Evolutionary conservation across 2,797 vertebrate genomes (phyloP), one percentile per base, ranked within the genome.

Genomic region (Paramormyrops hopkinsi): DNA sequence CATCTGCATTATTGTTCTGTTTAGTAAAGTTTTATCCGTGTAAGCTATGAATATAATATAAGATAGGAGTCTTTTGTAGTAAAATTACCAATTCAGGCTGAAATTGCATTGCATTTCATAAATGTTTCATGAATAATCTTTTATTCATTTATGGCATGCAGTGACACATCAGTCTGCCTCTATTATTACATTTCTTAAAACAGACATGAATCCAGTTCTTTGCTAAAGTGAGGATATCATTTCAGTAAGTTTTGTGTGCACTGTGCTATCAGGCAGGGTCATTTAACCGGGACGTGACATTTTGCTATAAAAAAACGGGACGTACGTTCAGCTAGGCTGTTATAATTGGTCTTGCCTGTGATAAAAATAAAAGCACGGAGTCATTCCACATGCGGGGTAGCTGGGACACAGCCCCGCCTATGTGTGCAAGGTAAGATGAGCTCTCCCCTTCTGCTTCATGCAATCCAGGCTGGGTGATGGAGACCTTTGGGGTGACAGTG

Each of bases 101-200:
- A 86, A 86, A 86, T 53, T 86, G 22, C 83, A 86, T 86, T 86
- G 83, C 22, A 29, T 53, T 86, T 25, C 83, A 86, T 53, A 86
- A 29, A 86, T 86, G 83, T 86, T 50, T 53, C 25, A 51, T 86
- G 83, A 51, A 86, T 86, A 86, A 53, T 86, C 50, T 53, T 86
- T 53, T 50, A 85, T 85, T 86, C 83, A 86, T 86, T 86, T 29
- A 29, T 86, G 83, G 46, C n/a, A 86, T 50, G 46, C 46, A 51
- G 46, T 53, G 8, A 51, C 46, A 51, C 83, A 29, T 17, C n/a
- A 17, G 46, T 86, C 4, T 86, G n/a, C 83, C 50, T 33, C 22
- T 86, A 86, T 51, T 86, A 86, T 86, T 86, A 29, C 1, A 4
- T 53, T 86, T 86, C 25, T 29, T 29, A 51, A 86, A 86, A 86